Evolutionary conservation across 2,888 invertebrate genomes (phyloP), one percentile per base, ranked within the genome.

Genomic region (Lottia scabra): DNA sequence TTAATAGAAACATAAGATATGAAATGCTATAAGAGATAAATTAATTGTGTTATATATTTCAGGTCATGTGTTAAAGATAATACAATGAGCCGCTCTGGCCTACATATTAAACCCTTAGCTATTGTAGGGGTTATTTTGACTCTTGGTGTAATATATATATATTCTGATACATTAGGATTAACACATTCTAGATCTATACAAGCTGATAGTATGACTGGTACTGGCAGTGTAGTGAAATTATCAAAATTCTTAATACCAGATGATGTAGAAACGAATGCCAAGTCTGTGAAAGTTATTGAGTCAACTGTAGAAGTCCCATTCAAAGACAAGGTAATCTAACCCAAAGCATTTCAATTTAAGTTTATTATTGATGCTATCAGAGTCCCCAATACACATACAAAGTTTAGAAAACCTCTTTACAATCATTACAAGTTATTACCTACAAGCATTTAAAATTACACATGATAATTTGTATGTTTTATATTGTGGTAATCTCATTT

Each of bases 51-150:
- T 19, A 10, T 56, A 23, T 56, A 56, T 23, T 56, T 56, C 56
- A 56, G 56, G 56, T 56, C 56, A 56, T 56, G 56, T 8, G 0
- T 23, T 56, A 23, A 23, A 56, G 56, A 23, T 12, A 65, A 38
- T n/a, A 65, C 27, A 26, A 78, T 78, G 78, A 75, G 70, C 66
- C 78, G 76, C 4, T 68, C 76, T 43, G 78, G 78, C 63, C 65
- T 78, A 26, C 76, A 78, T 65, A 71, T 78, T 26, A 78, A 78
- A 45, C 70, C 75, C 30, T 64, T 73, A 1, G 44, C 73, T 12
- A 26, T 78, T n/a, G 16, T 73, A 8, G 68, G 71, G 63, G 68
- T 65, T 12, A 48, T 30, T 44, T 19, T 56, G 19, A 56, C 56
- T 23, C 19, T 13, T 8, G 19, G 19, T 56, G 26, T 27, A 19